Evolutionary conservation across 2,888 invertebrate genomes (phyloP).

Genomic region (Trichopoda pennipes): DNA sequence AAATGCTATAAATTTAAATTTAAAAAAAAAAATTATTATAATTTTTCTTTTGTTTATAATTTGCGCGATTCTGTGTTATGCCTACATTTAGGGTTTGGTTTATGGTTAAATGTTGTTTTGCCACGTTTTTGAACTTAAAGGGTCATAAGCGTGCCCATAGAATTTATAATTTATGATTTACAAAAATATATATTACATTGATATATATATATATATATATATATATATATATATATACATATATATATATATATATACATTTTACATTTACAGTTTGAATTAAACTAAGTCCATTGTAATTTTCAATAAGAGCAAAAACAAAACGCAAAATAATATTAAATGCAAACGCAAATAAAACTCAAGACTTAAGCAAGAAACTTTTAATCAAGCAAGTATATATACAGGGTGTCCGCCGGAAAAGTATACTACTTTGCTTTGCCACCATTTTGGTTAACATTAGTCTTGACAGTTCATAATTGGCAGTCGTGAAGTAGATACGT

Average conservation of each 20-base stretch:
- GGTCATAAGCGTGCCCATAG: conserved; percentile 77
- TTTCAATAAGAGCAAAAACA: conserved; percentile 45
- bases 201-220: too few relatives aligned
- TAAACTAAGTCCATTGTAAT: conserved; percentile 27
- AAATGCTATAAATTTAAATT: too few relatives aligned
- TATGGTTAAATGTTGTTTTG: conserved; percentile 65
- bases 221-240: too few relatives aligned
- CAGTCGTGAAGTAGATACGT: too few relatives aligned
- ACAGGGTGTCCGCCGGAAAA: too few relatives aligned
- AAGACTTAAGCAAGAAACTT: conserved; percentile 65
- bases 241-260: too few relatives aligned
- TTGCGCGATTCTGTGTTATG: conserved; percentile 33
- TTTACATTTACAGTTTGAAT: conserved; percentile 51
- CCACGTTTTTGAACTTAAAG: conserved; percentile 78
- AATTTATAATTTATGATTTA: conserved; percentile 67
- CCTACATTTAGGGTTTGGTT: conserved; percentile 58
- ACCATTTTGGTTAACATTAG: too few relatives aligned
- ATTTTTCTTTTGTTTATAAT: conserved; percentile 36
- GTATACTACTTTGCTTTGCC: too few relatives aligned
- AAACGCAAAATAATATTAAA: too few relatives aligned
- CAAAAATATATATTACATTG: conserved; percentile 26
- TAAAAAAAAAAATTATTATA: conserved; percentile 27
- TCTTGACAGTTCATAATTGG: too few relatives aligned
- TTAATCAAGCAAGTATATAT: background rate
- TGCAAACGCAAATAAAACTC: conserved; percentile 29